A percentile compares a stretch with the other conserved stretches of the same genome.
These are phyloP conservation scores for Bombus sylvicola DNA, from an alignment of 1,140 invertebrate species.

Conservation along the genomic window DNA sequence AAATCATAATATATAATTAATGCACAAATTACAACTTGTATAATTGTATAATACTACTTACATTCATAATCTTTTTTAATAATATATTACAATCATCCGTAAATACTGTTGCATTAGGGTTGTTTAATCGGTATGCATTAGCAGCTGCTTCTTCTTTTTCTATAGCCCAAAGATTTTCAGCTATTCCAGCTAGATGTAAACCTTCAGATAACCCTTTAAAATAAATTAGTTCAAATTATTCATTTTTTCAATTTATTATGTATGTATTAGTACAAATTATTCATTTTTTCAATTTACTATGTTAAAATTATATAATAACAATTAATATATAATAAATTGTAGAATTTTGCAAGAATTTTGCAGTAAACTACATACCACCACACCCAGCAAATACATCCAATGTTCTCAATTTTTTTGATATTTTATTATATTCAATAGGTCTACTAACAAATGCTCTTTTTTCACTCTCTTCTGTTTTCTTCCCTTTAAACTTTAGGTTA, in stretches of 20 bases:
- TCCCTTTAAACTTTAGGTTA: slow-evolving; percentile 87
- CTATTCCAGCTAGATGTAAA: slow-evolving; percentile 88
- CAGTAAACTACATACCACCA: slow-evolving; percentile 85
- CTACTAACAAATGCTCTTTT: slow-evolving; percentile 60
- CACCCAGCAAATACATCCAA: slow-evolving; percentile 96
- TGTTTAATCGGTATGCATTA: slow-evolving; percentile 91
- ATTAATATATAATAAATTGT: not conserved
- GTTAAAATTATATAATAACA: slow-evolving; percentile 1
- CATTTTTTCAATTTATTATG: slow-evolving; percentile 1
- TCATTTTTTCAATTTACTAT: slow-evolving; percentile 2
- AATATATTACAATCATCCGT: slow-evolving; percentile 92
- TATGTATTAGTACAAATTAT: slow-evolving; percentile 7
- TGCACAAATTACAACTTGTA: not conserved
- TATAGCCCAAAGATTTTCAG: slow-evolving; percentile 91
- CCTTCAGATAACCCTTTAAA: slow-evolving; percentile 85
- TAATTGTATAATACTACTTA: slow-evolving; percentile 48
- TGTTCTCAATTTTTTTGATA: slow-evolving; percentile 84
- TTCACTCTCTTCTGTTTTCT: slow-evolving; percentile 52
- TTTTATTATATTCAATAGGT: slow-evolving; percentile 69
- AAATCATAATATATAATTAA: not conserved
- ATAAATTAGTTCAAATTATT: slow-evolving; percentile 9
- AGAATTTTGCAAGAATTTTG: not conserved
- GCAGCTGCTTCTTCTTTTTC: slow-evolving; percentile 92
- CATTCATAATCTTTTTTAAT: slow-evolving; percentile 82
- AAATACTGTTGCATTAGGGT: slow-evolving; percentile 89